Evolutionary conservation across 2,888 invertebrate genomes (phyloP).

Genomic region (Cephalotes varians): DNA sequence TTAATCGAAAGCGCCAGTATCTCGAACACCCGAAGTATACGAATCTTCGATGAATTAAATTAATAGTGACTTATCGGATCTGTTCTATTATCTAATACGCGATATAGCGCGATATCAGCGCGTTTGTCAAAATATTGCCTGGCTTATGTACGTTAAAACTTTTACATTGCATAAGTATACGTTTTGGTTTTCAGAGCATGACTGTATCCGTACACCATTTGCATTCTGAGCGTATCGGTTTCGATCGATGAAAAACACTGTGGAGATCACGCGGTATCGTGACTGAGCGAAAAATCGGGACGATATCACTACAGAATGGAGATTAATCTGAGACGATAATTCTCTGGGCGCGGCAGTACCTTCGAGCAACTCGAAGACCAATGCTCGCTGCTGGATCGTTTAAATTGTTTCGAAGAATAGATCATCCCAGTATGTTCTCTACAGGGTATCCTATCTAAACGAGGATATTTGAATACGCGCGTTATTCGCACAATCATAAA

Average conservation of each 20-base stretch:
- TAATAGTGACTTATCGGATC: not conserved
- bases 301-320: constrained; percentile 65
- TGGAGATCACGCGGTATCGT: constrained; percentile 24
- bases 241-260: constrained; percentile 45
- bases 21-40: not conserved
- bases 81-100: constrained; percentile 37
- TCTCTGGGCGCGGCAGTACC: constrained; percentile 68
- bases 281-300: constrained; percentile 62
- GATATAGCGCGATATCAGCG: not conserved
- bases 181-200: constrained; percentile 60
- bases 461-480: not conserved
- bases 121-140: constrained; percentile 36
- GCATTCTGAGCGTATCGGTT: constrained; percentile 67
- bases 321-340: constrained; percentile 66
- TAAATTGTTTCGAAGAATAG: constrained; percentile 68
- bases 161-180: constrained; percentile 19
- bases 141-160: not conserved
- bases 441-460: constrained; percentile 25
- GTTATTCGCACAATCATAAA: not conserved
- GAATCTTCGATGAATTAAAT: constrained; percentile 9
- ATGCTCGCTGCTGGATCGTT: constrained; percentile 45
- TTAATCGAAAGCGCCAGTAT: not conserved
- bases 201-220: constrained; percentile 50
- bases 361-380: constrained; percentile 44
- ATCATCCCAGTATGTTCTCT: constrained; percentile 37